Evolutionary conservation across 2,113 vertebrate species (phyloP).

Genomic region (Solea solea): DNA sequence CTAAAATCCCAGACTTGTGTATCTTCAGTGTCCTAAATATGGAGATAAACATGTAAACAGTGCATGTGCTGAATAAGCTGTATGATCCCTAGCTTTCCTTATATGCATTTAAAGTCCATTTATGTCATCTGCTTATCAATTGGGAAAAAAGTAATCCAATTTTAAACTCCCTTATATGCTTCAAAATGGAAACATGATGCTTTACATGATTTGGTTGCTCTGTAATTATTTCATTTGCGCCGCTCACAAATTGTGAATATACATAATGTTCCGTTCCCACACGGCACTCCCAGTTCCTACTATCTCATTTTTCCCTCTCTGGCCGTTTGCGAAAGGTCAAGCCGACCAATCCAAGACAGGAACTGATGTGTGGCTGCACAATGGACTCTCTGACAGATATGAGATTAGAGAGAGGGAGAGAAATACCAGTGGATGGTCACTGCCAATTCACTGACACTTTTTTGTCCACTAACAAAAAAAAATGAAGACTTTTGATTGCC

Average conservation of each 20-base stretch:
- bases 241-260: conserved; percentile 13
- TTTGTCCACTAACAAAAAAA: conserved; percentile 18
- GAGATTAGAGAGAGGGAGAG: conserved; percentile 19
- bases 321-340: conserved; percentile 59
- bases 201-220: conserved; percentile 29
- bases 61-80: conserved; percentile 26
- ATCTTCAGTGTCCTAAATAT: conserved; percentile 32
- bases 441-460: conserved; percentile 16
- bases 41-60: conserved; percentile 42
- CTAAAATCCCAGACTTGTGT: conserved; percentile 37
- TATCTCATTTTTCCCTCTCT: conserved; percentile 34
- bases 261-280: conserved; percentile 45
- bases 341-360: conserved; percentile 51
- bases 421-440: conserved; percentile 1
- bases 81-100: not conserved
- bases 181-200: conserved; percentile 49
- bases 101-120: conserved; percentile 45
- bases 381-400: conserved; percentile 37
- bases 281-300: conserved; percentile 25
- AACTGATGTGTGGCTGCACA: conserved; percentile 52
- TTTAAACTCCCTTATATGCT: conserved; percentile 14
- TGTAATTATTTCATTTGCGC: conserved; percentile 33
- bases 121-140: conserved; percentile 10
- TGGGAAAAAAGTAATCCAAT: conserved; percentile 44
- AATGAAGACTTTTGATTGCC: conserved; percentile 3